Base-by-base conservation (phyloP, 2,113 vertebrate species). In the Ceratotherium simum region DNA sequence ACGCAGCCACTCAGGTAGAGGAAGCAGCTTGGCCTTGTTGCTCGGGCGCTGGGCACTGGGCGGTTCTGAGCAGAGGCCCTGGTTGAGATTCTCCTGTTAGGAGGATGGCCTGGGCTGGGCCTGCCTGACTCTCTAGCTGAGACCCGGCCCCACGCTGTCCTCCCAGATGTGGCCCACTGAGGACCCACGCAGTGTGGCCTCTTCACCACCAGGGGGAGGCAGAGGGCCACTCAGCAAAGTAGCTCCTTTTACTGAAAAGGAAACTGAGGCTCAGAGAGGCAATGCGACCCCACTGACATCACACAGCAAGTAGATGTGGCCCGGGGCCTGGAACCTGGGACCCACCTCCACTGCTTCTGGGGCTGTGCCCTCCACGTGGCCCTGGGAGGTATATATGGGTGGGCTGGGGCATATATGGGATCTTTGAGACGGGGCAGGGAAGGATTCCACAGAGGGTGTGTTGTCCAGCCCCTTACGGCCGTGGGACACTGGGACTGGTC, bases 151-250 rank as follows among this genome's bases (percentile, higher is more conserved):
- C 0, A 6, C 0, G 0, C 27, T 1, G 3, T 21, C 29, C 65
- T 31, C 31, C 21, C 3, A 4, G 20, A 13, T 8, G 2, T 2
- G 36, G 8, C 17, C 33, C 33, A 2, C 7, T 17, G 0, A 1
- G 36, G 69, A n/a, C 46, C 12, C 10, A 1, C 0, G 89, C 92
- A 79, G 36, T 91, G 58, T 1, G 23, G 48, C 9, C 10, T 20
- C 17, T 23, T 75, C 11, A 20, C 90, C 98, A 95, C 88, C 80
- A 97, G 96, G 82, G 91, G 97, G 96, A 72, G 69, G 72, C 85
- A 93, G 94, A 88, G 88, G 27, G 81, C 62, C 91, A 48, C 21
- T 36, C 60, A 48, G 29, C 56, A 0, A 23, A 6, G 33, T 16
- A 1, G 69, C 25, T 92, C n/a, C 2, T 51, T 75, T 69, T 36